Base-by-base conservation (phyloP, 2,113 vertebrate species). In the Beaufortia kweichowensis region DNA sequence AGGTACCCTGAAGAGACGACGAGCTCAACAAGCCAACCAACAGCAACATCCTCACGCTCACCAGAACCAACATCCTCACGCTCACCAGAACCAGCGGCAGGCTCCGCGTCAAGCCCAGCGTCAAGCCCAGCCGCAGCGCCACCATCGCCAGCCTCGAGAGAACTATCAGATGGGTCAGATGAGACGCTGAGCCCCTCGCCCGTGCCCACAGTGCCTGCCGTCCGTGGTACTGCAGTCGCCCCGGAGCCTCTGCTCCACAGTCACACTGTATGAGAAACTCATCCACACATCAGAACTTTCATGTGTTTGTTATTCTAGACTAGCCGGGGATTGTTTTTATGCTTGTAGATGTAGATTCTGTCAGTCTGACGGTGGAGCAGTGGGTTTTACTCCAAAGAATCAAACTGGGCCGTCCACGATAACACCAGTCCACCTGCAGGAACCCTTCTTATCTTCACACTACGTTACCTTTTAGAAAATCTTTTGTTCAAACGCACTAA, bases 101-200 rank as follows among this genome's bases (percentile, higher is more conserved):
- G 53, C 31, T 17, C 33, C 68, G 62, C 85, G 88, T 70, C 89
- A 89, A 74, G 85, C 84, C 17, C 88, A 88, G 81, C 84, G 86
- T 23, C 90, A 94, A 85, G 94, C 96, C 57, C 95, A 95, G 79
- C 95, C 95, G 0, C 96, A 92, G 84, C 93, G 96, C 74, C 95
- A 92, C 89, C 89, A 96, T 90, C 92, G 96, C 85, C 91, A 92
- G 84, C 94, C 95, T 72, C 89, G 97, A 62, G 97, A 99, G 89
- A 98, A 94, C 89, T 99, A 99, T 83, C 97, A 98, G 85, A 98
- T 99, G 96, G 96, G 97, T 86, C 96, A 98, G 89, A 96, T 98
- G 96, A 93, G 96, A 93, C 97, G 95, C 88, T 99, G 92, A 95
- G 86, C 74, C 88, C 85, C 76, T 3, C 8, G 14, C 64, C 65